A percentile compares a stretch with the other conserved stretches of the same genome.
These are phyloP conservation scores for Drosophila mayri DNA, from an alignment of 1,140 invertebrate genomes.

Conservation along the genomic window DNA sequence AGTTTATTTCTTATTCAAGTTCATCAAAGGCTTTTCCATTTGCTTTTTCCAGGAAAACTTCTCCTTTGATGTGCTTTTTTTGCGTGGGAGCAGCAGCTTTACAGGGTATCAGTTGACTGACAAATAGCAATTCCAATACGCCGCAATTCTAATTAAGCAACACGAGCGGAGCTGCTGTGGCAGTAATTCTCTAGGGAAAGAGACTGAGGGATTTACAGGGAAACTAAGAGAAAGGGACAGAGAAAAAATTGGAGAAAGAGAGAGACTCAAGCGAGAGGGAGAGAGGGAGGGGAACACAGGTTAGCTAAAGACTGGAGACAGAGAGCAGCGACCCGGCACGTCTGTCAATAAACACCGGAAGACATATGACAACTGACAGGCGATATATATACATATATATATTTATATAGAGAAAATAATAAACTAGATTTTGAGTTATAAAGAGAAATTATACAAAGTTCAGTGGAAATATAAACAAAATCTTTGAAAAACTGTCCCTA, in stretches of 20 bases:
- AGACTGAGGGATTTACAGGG: not conserved
- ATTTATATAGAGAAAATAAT: not conserved
- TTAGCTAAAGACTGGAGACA: not conserved
- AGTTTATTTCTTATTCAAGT: not conserved
- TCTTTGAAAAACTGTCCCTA: too few species aligned
- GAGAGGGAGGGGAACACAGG: not conserved
- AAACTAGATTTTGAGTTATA: not conserved
- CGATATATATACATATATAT: not conserved
- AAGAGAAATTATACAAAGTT: not conserved
- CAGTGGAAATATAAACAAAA: not conserved
- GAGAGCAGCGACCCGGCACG: constrained; percentile 28
- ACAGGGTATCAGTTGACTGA: constrained; percentile 22
- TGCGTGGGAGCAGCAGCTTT: not conserved
- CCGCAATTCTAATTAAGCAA: constrained; percentile 28
- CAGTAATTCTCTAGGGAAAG: constrained; percentile 11
- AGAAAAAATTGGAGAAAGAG: not conserved
- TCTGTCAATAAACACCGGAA: constrained; percentile 32
- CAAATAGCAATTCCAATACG: constrained; percentile 18
- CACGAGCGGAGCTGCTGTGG: constrained; percentile 3
- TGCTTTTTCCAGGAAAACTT: not conserved
- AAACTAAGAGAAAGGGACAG: not conserved
- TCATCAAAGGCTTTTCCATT: not conserved
- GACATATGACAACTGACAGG: constrained; percentile 34
- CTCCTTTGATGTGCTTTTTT: constrained; percentile 1
- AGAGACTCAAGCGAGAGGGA: not conserved